Conservation (phyloP, 1,140 invertebrate genomes). For the Maniola jurtina region DNA sequence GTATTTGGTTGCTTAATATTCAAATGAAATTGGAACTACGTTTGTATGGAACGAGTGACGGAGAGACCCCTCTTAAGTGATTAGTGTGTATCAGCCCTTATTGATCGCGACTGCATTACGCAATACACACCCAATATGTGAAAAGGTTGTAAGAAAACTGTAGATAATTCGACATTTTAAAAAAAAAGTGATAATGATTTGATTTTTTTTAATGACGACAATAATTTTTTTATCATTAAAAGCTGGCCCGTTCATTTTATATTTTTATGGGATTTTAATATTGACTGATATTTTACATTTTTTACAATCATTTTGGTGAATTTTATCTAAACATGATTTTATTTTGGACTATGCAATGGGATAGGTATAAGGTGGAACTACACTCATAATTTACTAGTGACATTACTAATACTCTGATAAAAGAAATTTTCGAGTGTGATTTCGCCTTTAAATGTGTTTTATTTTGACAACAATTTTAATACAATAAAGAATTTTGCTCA, state of each 20-base stretch:
- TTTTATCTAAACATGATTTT: conserved; percentile 1
- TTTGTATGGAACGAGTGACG: no score
- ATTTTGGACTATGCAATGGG: neutral
- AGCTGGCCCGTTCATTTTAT: conserved; percentile 19
- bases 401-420: no score
- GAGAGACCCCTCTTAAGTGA: no score
- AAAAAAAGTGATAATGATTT: conserved; percentile 6
- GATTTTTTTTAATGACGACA: conserved; percentile 18
- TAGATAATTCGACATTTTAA: conserved; percentile 5
- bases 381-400: no score
- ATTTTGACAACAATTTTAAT: neutral
- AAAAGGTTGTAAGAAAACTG: conserved; percentile 8
- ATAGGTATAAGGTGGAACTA: no score
- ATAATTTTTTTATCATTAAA: conserved; percentile 10
- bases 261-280: neutral
- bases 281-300: conserved; percentile 23
- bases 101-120: neutral
- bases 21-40: no score
- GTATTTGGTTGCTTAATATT: no score
- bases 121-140: neutral
- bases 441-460: neutral
- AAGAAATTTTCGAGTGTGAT: neutral
- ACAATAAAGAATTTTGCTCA: conserved; percentile 15
- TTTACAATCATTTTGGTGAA: conserved; percentile 9
- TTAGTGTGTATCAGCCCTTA: neutral